Evolutionary conservation across 2,888 invertebrate species (phyloP).

Genomic region (Stomorhina lunata): DNA sequence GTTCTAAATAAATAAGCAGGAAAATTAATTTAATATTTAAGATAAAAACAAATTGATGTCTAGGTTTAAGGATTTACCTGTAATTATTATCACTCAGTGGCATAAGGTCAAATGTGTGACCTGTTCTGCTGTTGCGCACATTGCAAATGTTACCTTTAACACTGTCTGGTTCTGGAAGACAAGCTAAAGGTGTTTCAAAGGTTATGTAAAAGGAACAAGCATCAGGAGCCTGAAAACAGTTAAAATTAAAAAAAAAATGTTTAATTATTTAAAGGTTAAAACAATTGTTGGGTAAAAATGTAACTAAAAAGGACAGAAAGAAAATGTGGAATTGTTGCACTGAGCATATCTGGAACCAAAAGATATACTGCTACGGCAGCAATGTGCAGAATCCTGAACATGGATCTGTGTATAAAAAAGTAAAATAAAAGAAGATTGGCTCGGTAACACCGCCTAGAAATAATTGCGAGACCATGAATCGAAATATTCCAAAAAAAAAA

Average conservation of each 20-base stretch:
- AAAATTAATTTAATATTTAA: not conserved
- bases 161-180: constrained; percentile 75
- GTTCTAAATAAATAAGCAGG: constrained; percentile 66
- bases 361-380: no score
- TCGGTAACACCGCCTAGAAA: no score
- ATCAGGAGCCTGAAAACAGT: constrained; percentile 70
- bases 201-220: constrained; percentile 75
- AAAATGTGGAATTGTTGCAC: not conserved
- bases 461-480: no score
- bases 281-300: not conserved
- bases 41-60: not conserved
- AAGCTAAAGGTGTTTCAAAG: constrained; percentile 76
- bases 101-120: constrained; percentile 75
- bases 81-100: constrained; percentile 77
- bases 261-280: not conserved
- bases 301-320: not conserved
- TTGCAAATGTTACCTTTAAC: constrained; percentile 74
- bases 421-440: no score
- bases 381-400: no score
- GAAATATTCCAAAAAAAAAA: no score
- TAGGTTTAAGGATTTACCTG: constrained; percentile 65
- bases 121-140: constrained; percentile 72
- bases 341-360: no score
- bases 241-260: not conserved
- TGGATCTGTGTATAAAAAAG: no score